Evolutionary conservation across 2,113 vertebrate genomes (phyloP).

Genomic region (Cephalopholis sonnerati): DNA sequence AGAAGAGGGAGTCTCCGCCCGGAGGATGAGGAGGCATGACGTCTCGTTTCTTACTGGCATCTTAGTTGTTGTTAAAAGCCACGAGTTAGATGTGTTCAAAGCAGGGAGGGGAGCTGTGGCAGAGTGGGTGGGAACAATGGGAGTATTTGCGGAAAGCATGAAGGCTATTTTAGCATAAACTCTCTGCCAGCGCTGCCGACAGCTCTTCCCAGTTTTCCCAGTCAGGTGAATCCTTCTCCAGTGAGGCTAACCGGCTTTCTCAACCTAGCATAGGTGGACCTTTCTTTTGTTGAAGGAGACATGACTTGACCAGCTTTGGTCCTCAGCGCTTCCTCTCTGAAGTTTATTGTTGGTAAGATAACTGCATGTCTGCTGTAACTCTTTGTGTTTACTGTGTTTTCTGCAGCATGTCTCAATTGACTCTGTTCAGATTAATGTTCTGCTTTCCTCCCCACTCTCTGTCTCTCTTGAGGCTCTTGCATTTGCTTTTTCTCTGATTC

Average conservation of each 20-base stretch:
- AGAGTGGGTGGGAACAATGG: conserved; percentile 72
- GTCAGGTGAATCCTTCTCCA: conserved; percentile 44
- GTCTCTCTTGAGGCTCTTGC: neutral
- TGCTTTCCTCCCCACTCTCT: neutral
- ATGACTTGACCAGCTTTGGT: conserved; percentile 27
- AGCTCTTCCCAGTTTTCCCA: conserved; percentile 55
- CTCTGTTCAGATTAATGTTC: conserved; percentile 1
- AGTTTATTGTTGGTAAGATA: conserved; percentile 67
- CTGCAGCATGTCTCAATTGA: conserved; percentile 8
- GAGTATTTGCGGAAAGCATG: conserved; percentile 52
- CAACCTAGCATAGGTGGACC: neutral
- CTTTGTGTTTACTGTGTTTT: conserved; percentile 4
- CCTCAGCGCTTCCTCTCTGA: conserved; percentile 21
- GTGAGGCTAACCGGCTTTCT: neutral
- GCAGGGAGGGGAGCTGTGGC: conserved; percentile 39
- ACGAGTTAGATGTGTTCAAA: conserved; percentile 34
- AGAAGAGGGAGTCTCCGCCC: conserved; percentile 63
- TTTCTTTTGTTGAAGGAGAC: neutral
- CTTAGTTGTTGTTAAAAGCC: conserved; percentile 6
- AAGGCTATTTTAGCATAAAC: conserved; percentile 21
- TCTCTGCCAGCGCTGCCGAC: conserved; percentile 39
- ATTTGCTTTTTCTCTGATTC: conserved; percentile 8
- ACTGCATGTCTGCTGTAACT: neutral
- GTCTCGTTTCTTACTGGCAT: conserved; percentile 37
- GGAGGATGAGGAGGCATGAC: conserved; percentile 59